phyloP scores from a whole-genome alignment of 2,888 invertebrate genomes.

The Eupeodes luniger region DNA sequence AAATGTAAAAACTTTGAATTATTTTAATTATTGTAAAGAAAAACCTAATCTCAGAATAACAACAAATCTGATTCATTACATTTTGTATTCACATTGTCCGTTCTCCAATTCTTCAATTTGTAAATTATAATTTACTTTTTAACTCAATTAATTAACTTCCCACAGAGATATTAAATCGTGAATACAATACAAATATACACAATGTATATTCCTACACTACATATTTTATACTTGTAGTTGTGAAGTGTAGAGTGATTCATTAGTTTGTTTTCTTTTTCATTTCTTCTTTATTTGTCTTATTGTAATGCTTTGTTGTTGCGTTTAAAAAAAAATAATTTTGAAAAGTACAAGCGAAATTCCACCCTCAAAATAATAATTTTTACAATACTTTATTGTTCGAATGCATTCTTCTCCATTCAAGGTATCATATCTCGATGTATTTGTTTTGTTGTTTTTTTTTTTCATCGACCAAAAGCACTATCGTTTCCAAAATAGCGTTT shows the following conservation, averaged over 20 bases:
- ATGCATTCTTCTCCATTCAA: conserved; percentile 9
- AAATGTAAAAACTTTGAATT: background rate
- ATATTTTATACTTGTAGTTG: no score
- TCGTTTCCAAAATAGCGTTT: conserved; percentile 11
- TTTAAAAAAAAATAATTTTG: conserved; percentile 10
- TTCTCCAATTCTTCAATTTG: background rate
- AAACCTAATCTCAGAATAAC: background rate
- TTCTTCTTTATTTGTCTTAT: conserved; percentile 17
- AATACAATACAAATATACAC: no score
- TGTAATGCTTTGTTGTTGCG: conserved; percentile 2
- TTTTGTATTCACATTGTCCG: conserved; percentile 1
- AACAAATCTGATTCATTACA: conserved; percentile 65
- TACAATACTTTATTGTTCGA: conserved; percentile 6
- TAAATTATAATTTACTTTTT: no score
- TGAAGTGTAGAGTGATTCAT: no score
- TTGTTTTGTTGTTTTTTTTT: background rate
- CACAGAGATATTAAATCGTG: no score
- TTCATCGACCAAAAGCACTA: background rate
- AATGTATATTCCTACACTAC: no score
- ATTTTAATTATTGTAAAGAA: background rate
- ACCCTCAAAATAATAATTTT: conserved; percentile 41
- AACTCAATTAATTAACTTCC: no score
- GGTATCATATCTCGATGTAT: background rate
- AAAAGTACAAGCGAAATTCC: conserved; percentile 22
- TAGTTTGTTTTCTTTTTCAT: background rate